A percentile compares a stretch with the other conserved stretches of the same genome.
phyloP scores from a whole-genome alignment of 2,888 invertebrate genomes.

The Drosophila macrospina region DNA sequence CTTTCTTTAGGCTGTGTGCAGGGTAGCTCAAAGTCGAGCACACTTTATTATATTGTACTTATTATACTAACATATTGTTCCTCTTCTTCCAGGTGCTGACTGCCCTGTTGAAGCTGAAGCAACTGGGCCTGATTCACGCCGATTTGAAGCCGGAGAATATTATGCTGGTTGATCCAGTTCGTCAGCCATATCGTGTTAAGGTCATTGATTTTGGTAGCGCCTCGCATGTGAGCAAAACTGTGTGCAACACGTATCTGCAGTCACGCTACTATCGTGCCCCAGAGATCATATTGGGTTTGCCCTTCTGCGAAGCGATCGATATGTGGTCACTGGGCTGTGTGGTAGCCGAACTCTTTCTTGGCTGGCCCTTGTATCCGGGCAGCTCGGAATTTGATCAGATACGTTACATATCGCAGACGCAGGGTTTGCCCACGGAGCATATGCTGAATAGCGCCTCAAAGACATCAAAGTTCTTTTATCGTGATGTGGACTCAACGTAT shows the following conservation, averaged over 20 bases:
- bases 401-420: slow-evolving; percentile 96
- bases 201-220: slow-evolving; percentile 99
- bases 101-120: slow-evolving; percentile 90
- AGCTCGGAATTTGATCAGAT: slow-evolving; percentile 99
- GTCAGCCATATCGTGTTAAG: slow-evolving; percentile 99
- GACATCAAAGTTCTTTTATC: slow-evolving; percentile 99
- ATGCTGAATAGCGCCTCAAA: slow-evolving; percentile 99
- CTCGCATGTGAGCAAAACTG: slow-evolving; percentile 99
- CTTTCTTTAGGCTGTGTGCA: too few relatives aligned
- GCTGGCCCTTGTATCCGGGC: slow-evolving; percentile 99
- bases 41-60: too few relatives aligned
- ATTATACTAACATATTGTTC: background rate
- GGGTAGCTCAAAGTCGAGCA: too few relatives aligned
- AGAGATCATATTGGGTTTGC: slow-evolving; percentile 98
- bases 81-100: slow-evolving; percentile 86
- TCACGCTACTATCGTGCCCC: slow-evolving; percentile 99
- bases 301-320: slow-evolving; percentile 99
- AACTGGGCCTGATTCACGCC: slow-evolving; percentile 99
- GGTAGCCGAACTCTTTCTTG: slow-evolving; percentile 99
- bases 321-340: slow-evolving; percentile 99
- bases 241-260: slow-evolving; percentile 99
- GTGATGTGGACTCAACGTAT: slow-evolving; percentile 96
- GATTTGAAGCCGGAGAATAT: slow-evolving; percentile 99
- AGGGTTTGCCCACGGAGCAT: slow-evolving; percentile 98
- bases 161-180: slow-evolving; percentile 99